Evolutionary conservation across 2,888 invertebrate genomes (phyloP), one percentile per base, ranked within the genome.

Genomic region (Luperina nickerlii): DNA sequence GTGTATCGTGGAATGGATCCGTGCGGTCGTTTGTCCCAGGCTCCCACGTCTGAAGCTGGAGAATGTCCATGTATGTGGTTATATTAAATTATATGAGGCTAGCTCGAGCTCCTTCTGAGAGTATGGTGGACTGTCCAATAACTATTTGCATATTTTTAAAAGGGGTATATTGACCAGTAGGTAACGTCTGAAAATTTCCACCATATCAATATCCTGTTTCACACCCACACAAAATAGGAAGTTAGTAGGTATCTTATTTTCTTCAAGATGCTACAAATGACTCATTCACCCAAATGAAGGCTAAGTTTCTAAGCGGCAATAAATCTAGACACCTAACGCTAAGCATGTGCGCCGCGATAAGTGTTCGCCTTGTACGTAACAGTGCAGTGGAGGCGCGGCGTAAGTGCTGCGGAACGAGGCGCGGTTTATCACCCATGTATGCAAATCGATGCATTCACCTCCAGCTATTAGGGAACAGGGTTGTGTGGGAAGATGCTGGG

Each of bases 1-100:
- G 94, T 92, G 90, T 95, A 95, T 95, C 95, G 94, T 94, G 92
- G 82, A 89, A 89, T 94, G 91, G 93, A 92, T 94, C 93, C 92
- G 92, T 92, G 91, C 94, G 91, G 89, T 93, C 93, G 92, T 92
- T 92, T 91, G 90, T 90, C 68, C 76, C 83, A 78, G 85, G 85
- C 86, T 84, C 78, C 70, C 84, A 81, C 86, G 87, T 88, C 83
- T 87, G 71, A 68, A 77, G 70, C 81, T 74, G 54, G 76, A 80
- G 86, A 87, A 66, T 68, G 78, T 80, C 79, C 75, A 74, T 84
- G 77, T 78, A 42, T 66, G 79, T 73, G 79, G 72, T 76, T 81
- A 72, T 85, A 89, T 88, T 89, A 82, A 87, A 83, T 84, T 89
- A 84, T 87, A 86, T 76, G 84, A 76, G 72, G 42, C 75, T 45